phyloP scores from a whole-genome alignment of 2,113 vertebrate genomes.

The Rhynchomys soricoides region DNA sequence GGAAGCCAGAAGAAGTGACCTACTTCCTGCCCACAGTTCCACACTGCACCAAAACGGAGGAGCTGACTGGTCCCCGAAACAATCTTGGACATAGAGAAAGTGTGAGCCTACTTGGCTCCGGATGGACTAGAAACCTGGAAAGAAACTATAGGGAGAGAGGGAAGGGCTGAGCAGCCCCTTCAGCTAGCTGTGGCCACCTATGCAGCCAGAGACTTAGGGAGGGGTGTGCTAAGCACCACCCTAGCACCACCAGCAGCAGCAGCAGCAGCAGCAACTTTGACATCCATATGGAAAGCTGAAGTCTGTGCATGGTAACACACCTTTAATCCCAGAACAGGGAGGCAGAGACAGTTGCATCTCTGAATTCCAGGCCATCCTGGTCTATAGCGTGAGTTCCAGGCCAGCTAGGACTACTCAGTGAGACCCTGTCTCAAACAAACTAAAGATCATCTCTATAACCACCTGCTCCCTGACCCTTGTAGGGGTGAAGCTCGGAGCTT shows the following conservation, averaged over 20 bases:
- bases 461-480: background rate
- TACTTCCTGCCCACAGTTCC: background rate
- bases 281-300: background rate
- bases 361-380: background rate
- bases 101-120: background rate
- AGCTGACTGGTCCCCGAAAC: background rate
- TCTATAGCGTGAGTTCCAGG: background rate
- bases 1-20: background rate
- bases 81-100: background rate
- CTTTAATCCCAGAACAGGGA: background rate
- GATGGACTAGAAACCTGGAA: background rate
- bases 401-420: background rate
- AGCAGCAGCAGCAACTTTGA: background rate
- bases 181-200: background rate
- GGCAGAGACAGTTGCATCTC: background rate
- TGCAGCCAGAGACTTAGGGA: background rate
- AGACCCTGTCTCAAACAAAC: background rate
- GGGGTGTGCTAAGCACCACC: rapidly evolving
- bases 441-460: background rate
- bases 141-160: background rate
- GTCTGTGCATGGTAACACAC: background rate
- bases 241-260: background rate
- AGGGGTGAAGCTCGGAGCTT: background rate
- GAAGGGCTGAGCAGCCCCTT: background rate
- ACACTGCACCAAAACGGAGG: background rate